phyloP scores from a whole-genome alignment of 2,797 vertebrate species.

The Scolopax rusticola region DNA sequence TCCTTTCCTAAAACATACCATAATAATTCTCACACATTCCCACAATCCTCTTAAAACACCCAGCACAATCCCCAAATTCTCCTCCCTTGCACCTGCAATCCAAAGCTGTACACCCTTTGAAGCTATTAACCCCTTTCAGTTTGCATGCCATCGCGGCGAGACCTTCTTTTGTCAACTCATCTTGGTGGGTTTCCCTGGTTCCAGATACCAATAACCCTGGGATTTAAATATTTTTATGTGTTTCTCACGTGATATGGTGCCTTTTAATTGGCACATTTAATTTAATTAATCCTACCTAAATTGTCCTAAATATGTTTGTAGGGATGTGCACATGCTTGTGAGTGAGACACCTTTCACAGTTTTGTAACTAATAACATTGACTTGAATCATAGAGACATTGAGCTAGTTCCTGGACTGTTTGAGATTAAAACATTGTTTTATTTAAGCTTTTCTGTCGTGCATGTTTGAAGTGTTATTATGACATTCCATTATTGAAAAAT shows the following conservation, averaged over 20 bases:
- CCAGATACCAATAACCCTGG: background rate
- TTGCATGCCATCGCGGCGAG: background rate
- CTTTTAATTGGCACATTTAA: background rate
- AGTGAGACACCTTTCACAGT: background rate
- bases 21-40: background rate
- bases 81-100: background rate
- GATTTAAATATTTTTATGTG: background rate
- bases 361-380: background rate
- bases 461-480: background rate
- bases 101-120: background rate
- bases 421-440: background rate
- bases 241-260: background rate
- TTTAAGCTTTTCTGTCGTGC: background rate
- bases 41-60: background rate
- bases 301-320: background rate
- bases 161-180: background rate
- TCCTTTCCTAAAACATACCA: background rate
- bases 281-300: background rate
- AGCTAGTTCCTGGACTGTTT: background rate
- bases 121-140: background rate
- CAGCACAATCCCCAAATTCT: background rate
- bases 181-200: background rate
- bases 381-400: background rate
- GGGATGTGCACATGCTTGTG: fast-evolving
- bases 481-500: background rate